Conservation (phyloP, 2,797 vertebrate species). For the Chaenodraco wilsoni region DNA sequence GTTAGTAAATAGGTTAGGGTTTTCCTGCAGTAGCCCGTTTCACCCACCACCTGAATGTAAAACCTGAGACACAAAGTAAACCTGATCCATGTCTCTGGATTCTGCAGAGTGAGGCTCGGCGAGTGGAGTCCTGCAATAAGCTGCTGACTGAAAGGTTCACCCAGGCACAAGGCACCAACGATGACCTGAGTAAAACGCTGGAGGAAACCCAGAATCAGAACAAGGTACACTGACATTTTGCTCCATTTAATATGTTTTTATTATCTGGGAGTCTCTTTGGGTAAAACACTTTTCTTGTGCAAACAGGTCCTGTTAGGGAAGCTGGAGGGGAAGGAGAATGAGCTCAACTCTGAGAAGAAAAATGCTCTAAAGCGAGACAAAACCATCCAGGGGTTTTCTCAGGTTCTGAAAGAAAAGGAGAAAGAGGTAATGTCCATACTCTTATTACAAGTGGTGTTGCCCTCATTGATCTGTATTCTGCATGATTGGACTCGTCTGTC, state of each 20-base stretch:
- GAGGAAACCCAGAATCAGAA: constrained; percentile 77
- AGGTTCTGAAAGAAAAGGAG: constrained; percentile 92
- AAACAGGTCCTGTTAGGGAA: constrained; percentile 86
- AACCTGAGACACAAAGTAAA: too few species aligned
- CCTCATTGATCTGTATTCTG: constrained; percentile 13
- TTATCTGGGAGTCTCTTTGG: background rate
- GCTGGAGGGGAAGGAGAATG: constrained; percentile 88
- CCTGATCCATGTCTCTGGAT: constrained; percentile 22
- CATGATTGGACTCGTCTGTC: constrained; percentile 3
- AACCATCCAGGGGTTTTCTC: constrained; percentile 95
- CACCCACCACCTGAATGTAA: too few species aligned
- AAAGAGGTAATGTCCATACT: constrained; percentile 85
- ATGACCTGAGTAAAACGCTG: constrained; percentile 74
- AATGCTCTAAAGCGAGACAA: constrained; percentile 96
- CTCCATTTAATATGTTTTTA: background rate
- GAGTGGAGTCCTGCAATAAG: constrained; percentile 75
- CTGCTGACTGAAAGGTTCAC: constrained; percentile 79
- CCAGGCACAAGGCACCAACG: constrained; percentile 67
- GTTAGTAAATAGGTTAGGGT: too few species aligned
- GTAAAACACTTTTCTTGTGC: constrained; percentile 40
- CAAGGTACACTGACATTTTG: constrained; percentile 71
- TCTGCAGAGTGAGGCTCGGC: constrained; percentile 71
- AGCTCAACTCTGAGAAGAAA: constrained; percentile 90
- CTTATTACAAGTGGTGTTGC: background rate
- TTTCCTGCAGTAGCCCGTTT: too few species aligned